Conservation (phyloP, 2,888 invertebrate genomes). For the Platycnemis pennipes region DNA sequence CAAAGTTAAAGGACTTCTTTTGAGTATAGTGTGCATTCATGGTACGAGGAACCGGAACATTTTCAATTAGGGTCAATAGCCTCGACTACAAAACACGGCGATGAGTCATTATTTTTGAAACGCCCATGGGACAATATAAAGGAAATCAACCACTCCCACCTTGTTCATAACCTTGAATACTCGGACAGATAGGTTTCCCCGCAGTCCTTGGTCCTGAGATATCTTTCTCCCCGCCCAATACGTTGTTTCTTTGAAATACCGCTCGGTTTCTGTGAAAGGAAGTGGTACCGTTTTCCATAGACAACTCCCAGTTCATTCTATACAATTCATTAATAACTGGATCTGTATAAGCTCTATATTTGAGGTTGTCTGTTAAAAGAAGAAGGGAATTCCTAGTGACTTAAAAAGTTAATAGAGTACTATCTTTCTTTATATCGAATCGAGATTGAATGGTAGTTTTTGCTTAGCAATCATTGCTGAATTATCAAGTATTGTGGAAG, state of each 20-base stretch:
- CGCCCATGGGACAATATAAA: constrained; percentile 32
- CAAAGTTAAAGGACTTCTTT: background rate
- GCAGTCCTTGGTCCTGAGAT: constrained; percentile 3
- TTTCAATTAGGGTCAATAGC: background rate
- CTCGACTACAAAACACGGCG: background rate
- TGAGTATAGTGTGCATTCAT: background rate
- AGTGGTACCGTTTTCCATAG: background rate
- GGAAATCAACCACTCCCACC: constrained; percentile 20
- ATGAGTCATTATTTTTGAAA: constrained; percentile 19
- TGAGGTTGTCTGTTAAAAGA: too few species aligned
- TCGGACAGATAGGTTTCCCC: background rate
- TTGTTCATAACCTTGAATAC: constrained; percentile 31
- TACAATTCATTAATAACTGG: too few species aligned
- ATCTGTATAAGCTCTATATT: too few species aligned
- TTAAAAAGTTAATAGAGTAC: too few species aligned
- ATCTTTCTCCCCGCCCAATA: background rate
- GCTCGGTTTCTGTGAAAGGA: background rate
- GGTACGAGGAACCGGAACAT: background rate
- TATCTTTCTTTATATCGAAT: too few species aligned
- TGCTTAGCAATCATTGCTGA: too few species aligned
- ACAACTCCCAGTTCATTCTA: background rate
- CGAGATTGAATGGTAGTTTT: too few species aligned
- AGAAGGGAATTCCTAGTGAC: too few species aligned
- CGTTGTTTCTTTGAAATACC: constrained; percentile 3
- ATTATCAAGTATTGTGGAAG: too few species aligned